phyloP scores from a whole-genome alignment of 2,797 vertebrate genomes.

The Mormyrops attenuatus region DNA sequence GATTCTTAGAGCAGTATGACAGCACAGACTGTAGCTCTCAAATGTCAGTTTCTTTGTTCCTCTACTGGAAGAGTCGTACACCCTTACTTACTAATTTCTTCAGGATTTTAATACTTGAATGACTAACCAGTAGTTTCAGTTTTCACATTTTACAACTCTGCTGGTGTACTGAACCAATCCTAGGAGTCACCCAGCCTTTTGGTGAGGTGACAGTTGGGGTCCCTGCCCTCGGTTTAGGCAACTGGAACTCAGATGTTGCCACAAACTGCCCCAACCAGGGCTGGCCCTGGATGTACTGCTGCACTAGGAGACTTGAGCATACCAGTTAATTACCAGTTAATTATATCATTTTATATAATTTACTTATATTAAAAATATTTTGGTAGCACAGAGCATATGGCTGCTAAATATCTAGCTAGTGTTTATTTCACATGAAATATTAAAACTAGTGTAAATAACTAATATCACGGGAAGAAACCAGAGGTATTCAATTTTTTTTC shows the following conservation, averaged over 20 bases:
- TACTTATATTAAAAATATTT: background rate
- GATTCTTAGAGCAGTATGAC: background rate
- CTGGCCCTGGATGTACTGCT: background rate
- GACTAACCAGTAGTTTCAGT: conserved; percentile 8
- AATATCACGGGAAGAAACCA: background rate
- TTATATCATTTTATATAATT: background rate
- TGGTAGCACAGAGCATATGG: background rate
- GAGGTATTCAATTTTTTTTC: background rate
- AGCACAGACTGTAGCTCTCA: background rate
- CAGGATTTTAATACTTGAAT: background rate
- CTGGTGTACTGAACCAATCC: background rate
- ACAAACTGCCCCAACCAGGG: background rate
- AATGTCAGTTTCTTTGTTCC: background rate
- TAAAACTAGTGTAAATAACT: background rate
- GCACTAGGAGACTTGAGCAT: background rate
- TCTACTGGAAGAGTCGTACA: background rate
- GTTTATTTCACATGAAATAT: background rate
- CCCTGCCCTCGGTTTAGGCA: background rate
- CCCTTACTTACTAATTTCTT: background rate
- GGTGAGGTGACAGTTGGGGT: background rate
- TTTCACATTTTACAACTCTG: background rate
- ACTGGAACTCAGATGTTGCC: background rate
- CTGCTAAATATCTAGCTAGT: background rate
- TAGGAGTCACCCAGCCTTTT: background rate
- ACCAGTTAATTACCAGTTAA: background rate